phyloP scores from a whole-genome alignment of 2,888 invertebrate species.

The Salticus scenicus region DNA sequence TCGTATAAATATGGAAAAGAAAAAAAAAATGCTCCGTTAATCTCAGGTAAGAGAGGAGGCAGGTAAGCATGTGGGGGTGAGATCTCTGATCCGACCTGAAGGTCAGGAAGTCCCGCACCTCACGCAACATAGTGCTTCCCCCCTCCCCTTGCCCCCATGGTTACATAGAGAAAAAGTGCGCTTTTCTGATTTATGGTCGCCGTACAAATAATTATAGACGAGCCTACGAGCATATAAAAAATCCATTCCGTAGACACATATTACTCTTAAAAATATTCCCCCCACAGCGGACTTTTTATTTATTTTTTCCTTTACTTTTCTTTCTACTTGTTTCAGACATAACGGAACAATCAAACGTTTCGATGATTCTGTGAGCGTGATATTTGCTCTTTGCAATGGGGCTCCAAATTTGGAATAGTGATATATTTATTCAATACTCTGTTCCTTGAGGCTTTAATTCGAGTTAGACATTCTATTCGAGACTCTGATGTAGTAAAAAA shows the following conservation, averaged over 20 bases:
- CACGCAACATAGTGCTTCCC: too few relatives aligned
- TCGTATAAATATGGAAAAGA: not conserved
- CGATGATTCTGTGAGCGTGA: not conserved
- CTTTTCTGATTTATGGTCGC: constrained; percentile 65
- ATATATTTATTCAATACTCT: not conserved
- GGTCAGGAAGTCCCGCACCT: constrained; percentile 44
- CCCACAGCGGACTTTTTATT: not conserved
- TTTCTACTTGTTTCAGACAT: not conserved
- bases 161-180: constrained; percentile 6
- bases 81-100: constrained; percentile 24
- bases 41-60: constrained; percentile 24
- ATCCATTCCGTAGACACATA: constrained; percentile 47
- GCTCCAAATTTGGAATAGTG: not conserved
- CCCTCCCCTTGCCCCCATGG: constrained; percentile 3
- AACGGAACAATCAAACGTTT: not conserved
- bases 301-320: not conserved
- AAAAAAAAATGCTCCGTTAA: not conserved
- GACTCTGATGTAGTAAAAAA: too few relatives aligned
- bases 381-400: constrained; percentile 8
- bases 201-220: constrained; percentile 63
- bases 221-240: constrained; percentile 15
- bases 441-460: not conserved
- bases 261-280: constrained; percentile 29
- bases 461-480: too few relatives aligned
- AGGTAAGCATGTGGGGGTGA: constrained; percentile 50